Evolutionary conservation across 2,797 vertebrate genomes (phyloP), one percentile per base, ranked within the genome.

Genomic region (Sebastiscus tertius): DNA sequence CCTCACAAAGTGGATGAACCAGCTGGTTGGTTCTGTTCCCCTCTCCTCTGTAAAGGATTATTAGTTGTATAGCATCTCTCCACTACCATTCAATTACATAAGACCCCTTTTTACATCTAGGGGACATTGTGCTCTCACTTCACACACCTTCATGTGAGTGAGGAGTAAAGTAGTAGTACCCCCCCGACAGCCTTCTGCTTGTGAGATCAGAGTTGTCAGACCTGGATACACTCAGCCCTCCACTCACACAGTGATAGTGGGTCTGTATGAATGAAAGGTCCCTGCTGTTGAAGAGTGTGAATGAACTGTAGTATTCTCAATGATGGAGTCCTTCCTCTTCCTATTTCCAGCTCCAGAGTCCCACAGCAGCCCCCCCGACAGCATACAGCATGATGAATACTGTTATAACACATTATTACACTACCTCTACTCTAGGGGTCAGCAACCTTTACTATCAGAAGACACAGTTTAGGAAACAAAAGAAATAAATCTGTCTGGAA

Each of bases 201-300:
- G 12, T 34, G 42, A 86, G 62, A 59, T 77, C 65, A 73, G 80
- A 80, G 75, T 75, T 86, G 79, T 62, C 80, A 85, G 77, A 82
- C 86, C 79, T 88, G 76, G 84, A 76, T 79, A 36, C 74, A 85
- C 64, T 76, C 83, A 80, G 74, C 78, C 86, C 78, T 80, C 79
- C 49, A 82, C 84, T 92, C 86, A 74, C 74, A 87, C 55, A 61
- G 81, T 82, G 86, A 86, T 75, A 84, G 86, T 87, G 79, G 72
- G 77, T 64, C 75, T 72, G 78, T 72, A 83, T 93, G 91, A 93
- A 93, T 93, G 91, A 92, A 88, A 82, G 77, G 87, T 87, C 88
- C 87, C 89, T 89, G 86, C 87, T 80, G 86, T 71, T 86, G 79
- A 83, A 73, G 75, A 84, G 79, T 85, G 78, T 92, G 91, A 92